These are phyloP conservation scores for Sminthurinus aureus DNA, from an alignment of 2,888 invertebrate genomes.

Conservation along the genomic window DNA sequence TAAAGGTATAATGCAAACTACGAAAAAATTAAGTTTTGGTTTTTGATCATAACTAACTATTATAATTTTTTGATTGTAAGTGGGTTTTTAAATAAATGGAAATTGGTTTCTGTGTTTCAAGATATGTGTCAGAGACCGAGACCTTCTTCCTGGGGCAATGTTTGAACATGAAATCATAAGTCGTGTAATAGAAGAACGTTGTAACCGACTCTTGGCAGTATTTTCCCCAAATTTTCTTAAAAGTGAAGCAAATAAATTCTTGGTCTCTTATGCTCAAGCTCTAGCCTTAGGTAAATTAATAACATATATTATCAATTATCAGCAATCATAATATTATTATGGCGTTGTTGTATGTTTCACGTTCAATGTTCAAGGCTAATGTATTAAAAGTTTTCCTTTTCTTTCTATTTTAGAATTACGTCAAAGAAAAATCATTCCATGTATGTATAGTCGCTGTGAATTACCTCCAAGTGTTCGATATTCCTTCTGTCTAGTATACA, in stretches of 20 bases:
- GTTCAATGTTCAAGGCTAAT: too few species aligned
- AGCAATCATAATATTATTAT: neutral
- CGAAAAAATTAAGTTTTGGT: neutral
- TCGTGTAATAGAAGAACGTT: slow-evolving; percentile 77
- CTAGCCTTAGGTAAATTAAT: slow-evolving; percentile 74
- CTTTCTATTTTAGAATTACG: slow-evolving; percentile 66
- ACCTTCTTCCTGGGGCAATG: slow-evolving; percentile 74
- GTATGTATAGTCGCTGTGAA: slow-evolving; percentile 71
- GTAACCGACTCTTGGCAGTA: slow-evolving; percentile 79
- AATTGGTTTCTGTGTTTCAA: slow-evolving; percentile 60
- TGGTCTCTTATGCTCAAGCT: slow-evolving; percentile 80
- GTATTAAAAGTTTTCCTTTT: too few species aligned
- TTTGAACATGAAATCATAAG: slow-evolving; percentile 78
- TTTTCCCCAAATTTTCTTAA: slow-evolving; percentile 78
- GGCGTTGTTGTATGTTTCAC: neutral
- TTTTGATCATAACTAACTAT: neutral
- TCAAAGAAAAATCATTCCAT: slow-evolving; percentile 75
- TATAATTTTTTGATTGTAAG: too few species aligned
- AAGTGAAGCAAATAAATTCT: slow-evolving; percentile 79
- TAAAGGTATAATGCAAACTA: slow-evolving; percentile 67
- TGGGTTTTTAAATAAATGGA: too few species aligned
- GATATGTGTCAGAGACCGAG: slow-evolving; percentile 78
- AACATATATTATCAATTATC: neutral
- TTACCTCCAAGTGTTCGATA: slow-evolving; percentile 73
- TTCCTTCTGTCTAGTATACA: slow-evolving; percentile 73